These are phyloP conservation scores for Aplocera efformata DNA, from an alignment of 2,888 invertebrate genomes.

Conservation along the genomic window DNA sequence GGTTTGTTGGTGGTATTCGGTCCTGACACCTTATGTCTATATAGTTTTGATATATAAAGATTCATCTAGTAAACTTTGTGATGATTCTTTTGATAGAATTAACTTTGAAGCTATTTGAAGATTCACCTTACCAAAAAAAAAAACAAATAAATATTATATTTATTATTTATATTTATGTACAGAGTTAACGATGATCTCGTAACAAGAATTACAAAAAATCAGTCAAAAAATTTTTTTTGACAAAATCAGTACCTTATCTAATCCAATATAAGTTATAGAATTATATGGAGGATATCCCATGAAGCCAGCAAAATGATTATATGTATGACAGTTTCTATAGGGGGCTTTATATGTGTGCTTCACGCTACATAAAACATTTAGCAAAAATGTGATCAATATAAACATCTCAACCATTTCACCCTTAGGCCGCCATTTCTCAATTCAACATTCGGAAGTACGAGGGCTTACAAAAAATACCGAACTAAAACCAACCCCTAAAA, in stretches of 20 bases:
- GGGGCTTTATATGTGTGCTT: conserved; percentile 11
- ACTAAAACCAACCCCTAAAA: conserved; percentile 80
- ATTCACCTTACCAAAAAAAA: too few relatives aligned
- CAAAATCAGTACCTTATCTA: too few relatives aligned
- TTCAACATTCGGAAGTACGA: conserved; percentile 62
- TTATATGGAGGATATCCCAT: too few relatives aligned
- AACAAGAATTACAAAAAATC: too few relatives aligned
- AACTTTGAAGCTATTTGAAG: too few relatives aligned
- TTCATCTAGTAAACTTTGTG: too few relatives aligned
- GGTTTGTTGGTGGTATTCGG: conserved; percentile 55
- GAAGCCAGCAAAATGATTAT: not conserved
- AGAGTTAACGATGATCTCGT: too few relatives aligned
- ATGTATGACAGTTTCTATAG: not conserved
- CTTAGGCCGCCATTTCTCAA: conserved; percentile 68
- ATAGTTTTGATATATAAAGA: conserved; percentile 7
- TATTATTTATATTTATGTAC: too few relatives aligned
- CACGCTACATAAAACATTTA: conserved; percentile 33
- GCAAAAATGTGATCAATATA: conserved; percentile 33
- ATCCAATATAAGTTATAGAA: too few relatives aligned
- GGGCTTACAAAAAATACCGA: conserved; percentile 73
- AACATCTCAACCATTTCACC: conserved; percentile 57
- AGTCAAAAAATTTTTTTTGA: too few relatives aligned
- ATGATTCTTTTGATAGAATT: too few relatives aligned
- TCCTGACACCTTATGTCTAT: conserved; percentile 38
- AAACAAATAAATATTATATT: too few relatives aligned